A percentile compares a stretch with the other conserved stretches of the same genome.
Conservation (phyloP, 2,888 invertebrate genomes). For the Ctena decussata region DNA sequence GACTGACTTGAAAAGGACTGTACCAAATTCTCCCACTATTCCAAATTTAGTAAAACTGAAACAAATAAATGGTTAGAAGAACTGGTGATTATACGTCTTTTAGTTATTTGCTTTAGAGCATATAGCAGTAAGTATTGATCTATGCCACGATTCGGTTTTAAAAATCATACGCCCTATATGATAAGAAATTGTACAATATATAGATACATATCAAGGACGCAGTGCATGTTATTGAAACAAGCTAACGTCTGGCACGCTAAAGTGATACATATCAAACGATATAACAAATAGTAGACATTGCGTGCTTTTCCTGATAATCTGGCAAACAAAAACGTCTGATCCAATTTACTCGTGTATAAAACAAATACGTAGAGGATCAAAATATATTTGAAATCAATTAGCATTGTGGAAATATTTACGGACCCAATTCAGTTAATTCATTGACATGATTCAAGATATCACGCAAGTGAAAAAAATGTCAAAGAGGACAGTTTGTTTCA, state of each 20-base stretch:
- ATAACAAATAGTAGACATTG: background rate
- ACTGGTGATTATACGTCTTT: too few relatives aligned
- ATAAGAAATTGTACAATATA: too few relatives aligned
- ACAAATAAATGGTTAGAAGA: too few relatives aligned
- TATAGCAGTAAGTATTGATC: too few relatives aligned
- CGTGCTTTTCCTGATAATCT: background rate
- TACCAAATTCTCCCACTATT: too few relatives aligned
- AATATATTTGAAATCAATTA: constrained; percentile 10
- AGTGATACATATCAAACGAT: background rate
- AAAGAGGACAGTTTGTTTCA: too few relatives aligned
- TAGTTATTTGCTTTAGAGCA: too few relatives aligned
- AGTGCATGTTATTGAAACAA: background rate
- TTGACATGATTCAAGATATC: background rate
- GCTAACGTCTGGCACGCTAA: background rate
- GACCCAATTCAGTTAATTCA: background rate
- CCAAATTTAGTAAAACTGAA: too few relatives aligned
- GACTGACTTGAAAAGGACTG: too few relatives aligned
- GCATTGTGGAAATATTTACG: background rate
- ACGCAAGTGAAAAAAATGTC: background rate
- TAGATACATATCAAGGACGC: background rate
- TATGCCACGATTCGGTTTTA: too few relatives aligned
- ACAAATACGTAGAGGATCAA: background rate
- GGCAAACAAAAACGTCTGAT: background rate
- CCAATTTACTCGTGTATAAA: constrained; percentile 5
- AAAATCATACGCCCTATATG: too few relatives aligned